Evolutionary conservation across 2,888 invertebrate genomes (phyloP).

Genomic region (Chrysolina americana): DNA sequence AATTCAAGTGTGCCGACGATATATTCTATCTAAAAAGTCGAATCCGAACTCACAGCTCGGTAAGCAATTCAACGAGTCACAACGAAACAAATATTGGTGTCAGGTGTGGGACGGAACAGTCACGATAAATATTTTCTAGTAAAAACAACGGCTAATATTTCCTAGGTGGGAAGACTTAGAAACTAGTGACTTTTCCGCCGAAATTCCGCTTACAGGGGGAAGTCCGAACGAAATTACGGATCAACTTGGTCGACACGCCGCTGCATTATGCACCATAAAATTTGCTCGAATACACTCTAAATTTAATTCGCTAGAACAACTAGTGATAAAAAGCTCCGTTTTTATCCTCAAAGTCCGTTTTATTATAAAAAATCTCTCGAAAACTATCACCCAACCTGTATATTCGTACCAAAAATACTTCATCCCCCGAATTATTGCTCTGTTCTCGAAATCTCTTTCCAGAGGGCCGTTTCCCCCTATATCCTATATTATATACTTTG

Average conservation of each 20-base stretch:
- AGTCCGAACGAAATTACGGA: not conserved
- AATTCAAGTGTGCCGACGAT: not conserved
- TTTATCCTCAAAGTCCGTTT: not conserved
- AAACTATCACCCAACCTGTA: conserved; percentile 12
- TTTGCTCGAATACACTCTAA: conserved; percentile 17
- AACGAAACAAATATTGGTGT: not conserved
- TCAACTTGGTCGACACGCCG: not conserved
- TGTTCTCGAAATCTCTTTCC: not conserved
- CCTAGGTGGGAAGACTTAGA: conserved; percentile 8
- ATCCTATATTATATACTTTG: conserved; percentile 41
- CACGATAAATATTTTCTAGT: not conserved
- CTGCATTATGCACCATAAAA: conserved; percentile 18
- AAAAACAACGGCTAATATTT: not conserved
- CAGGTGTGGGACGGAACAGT: not conserved
- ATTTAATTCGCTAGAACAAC: conserved; percentile 6
- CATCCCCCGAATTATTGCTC: conserved; percentile 29
- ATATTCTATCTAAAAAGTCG: not conserved
- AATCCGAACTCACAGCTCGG: no score
- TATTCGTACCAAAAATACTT: conserved; percentile 20
- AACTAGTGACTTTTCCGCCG: not conserved
- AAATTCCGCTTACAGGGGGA: not conserved
- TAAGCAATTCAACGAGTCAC: not conserved
- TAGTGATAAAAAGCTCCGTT: conserved; percentile 14
- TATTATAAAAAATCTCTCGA: not conserved
- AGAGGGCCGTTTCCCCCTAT: not conserved